Percentiles rank a stretch among this genome's conserved stretches.
These are phyloP conservation scores for Lasioglossum lativentre DNA, from an alignment of 2,888 invertebrate species.

Conservation along the genomic window DNA sequence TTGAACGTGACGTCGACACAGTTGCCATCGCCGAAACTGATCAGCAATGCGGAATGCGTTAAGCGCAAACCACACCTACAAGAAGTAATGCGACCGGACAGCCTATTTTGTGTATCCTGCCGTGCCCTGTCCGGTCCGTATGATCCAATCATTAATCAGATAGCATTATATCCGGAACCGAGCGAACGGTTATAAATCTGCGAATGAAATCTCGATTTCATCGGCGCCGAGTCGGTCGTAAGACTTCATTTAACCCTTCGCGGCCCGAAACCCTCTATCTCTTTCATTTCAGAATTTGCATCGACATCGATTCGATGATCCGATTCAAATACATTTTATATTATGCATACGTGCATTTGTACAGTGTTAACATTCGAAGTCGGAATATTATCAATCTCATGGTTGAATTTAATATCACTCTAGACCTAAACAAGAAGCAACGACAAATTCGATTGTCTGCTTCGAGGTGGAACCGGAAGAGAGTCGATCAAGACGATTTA, in stretches of 20 bases:
- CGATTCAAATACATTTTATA: not conserved
- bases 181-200: constrained; percentile 44
- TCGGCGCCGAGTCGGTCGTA: constrained; percentile 23
- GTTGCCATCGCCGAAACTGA: constrained; percentile 31
- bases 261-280: not conserved
- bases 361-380: too few relatives aligned
- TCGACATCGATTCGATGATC: not conserved
- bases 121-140: constrained; percentile 69
- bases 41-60: constrained; percentile 35
- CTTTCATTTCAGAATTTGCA: not conserved
- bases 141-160: constrained; percentile 58
- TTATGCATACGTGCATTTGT: not conserved
- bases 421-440: too few relatives aligned
- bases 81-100: constrained; percentile 53
- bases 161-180: constrained; percentile 36
- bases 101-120: constrained; percentile 70
- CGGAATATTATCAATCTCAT: too few relatives aligned
- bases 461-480: not conserved
- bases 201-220: constrained; percentile 34
- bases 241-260: constrained; percentile 15
- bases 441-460: not conserved
- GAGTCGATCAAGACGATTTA: not conserved
- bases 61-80: constrained; percentile 63
- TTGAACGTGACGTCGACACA: not conserved
- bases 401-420: too few relatives aligned